Evolutionary conservation across 2,113 vertebrate genomes (phyloP), one percentile per base, ranked within the genome.

Genomic region (Spheniscus mendiculus): DNA sequence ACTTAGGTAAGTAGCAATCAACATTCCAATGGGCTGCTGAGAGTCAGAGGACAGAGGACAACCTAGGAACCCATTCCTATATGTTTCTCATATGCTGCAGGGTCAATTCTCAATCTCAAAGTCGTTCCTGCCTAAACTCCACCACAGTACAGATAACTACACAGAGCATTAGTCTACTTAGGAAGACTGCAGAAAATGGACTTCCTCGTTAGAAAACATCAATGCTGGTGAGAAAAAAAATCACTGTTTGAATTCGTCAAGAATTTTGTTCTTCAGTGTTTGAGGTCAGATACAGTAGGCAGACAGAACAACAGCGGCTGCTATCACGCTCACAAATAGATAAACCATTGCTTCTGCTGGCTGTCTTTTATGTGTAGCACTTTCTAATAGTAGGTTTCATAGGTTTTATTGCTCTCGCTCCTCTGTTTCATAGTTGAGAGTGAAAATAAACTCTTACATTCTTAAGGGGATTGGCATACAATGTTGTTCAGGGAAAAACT

Each of bases 291-390:
- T 7, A 78, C 30, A 25, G 12, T 13, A 40, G 23, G 42, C 63
- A 77, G 71, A 65, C 36, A 45, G 45, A 23, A 47, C 15, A 47
- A 53, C 17, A 40, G 29, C 1, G 0, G 18, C 38, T 73, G 26
- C 30, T 45, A 38, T 16, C 34, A 65, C 2, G 0, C 32, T 78
- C 23, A 30, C 9, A 0, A 25, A 12, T 2, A 38, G 49, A n/a
- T 14, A 47, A 53, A 40, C 20, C n/a, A 26, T 17, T 66, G 14
- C 22, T 71, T 40, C 27, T 38, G 40, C 47, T 74, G 45, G 10
- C 17, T 61, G 38, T 71, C 19, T 47, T 42, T 47, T 21, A 34
- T 1, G 11, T 17, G 32, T 16, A 62, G 15, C 36, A 21, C 38
- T 55, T 74, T 27, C 53, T 47, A 59, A 30, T 30, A 27, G 34